Evolutionary conservation across 2,113 vertebrate species (phyloP), one percentile per base, ranked within the genome.

Genomic region (Rhipidura dahli): DNA sequence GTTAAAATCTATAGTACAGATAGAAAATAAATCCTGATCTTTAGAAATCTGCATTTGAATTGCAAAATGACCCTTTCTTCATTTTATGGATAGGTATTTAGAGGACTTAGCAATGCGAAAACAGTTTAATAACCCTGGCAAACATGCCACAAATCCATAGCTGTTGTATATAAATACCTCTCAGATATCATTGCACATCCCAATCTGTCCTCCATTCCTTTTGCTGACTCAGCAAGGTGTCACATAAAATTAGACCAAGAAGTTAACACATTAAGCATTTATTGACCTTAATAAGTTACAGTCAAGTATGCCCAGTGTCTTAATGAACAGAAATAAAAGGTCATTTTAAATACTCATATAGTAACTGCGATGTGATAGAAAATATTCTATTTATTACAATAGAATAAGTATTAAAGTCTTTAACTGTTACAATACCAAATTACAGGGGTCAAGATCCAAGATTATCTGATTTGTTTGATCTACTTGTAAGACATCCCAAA

Each of bases 221-320:
- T 90, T 80, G 75, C 88, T 94, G 47, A 35, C 54, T 96, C 79
- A 94, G 83, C 68, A 83, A 88, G 49, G 24, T 93, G 92, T 92
- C 94, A 86, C 35, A 66, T 86, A 92, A 94, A 96, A 92, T 94
- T 75, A 92, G n/a, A 77, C 88, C 9, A 28, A 64, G 68, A 92
- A 23, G 39, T 68, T 91, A 96, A 81, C 51, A 44, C 79, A 88
- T 94, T 83, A 96, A 92, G 56, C 75, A 86, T 93, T 93, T 96
- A 97, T 94, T 86, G 96, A 93, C 95, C 92, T 93, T 79, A 83
- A 6, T 92, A 83, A 88, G 47, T 92, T 86, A 80, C 64, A 60
- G 79, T 73, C 59, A 88, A 95, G 93, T 91, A 83, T 47, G 75
- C 60, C 30, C 49, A 69, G 28, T 54, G 13, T 59, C 82, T 88